Base-by-base conservation (phyloP, 2,113 vertebrate genomes). In the Apteryx owenii region DNA sequence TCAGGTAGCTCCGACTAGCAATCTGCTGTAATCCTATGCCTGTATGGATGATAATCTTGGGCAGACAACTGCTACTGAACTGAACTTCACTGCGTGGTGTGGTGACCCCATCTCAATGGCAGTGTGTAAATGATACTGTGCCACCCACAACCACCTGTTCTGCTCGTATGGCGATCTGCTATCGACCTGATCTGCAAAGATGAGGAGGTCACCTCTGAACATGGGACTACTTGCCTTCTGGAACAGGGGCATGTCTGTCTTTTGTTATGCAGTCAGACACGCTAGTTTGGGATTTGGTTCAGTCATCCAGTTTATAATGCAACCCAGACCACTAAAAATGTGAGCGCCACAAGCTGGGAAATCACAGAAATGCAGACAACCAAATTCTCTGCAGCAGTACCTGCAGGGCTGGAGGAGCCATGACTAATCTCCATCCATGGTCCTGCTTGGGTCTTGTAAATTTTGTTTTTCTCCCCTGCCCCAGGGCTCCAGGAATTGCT, bases 141-240 rank as follows among this genome's bases (percentile, higher is more conserved):
- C 95, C 95, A 95, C 95, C 96, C 94, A 96, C 95, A 91, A 71
- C 81, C 95, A 97, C 93, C 97, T 97, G 95, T 97, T 94, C 91
- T 95, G 95, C 91, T 87, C 95, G 85, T 31, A 0, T 89, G 91
- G 84, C 81, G 82, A 75, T 40, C 36, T 70, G 66, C 40, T 54
- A 5, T 70, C 0, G 4, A 44, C 12, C 75, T 40, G 9, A 69
- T 26, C 83, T 85, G 61, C 9, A 62, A 58, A 64, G 87, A 60
- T 36, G 69, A 7, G 28, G 60, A 51, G 92, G 68, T 72, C 91
- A 89, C 81, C 78, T 85, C 68, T 89, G 53, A 88, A 60, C 70
- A 36, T n/a, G 81, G 91, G 66, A 66, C 86, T 70, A 36, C 18
- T 4, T 95, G 58, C 75, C 90, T 87, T 92, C 90, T 70, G 71